phyloP scores from a whole-genome alignment of 2,113 vertebrate species.

The Cheilinus undulatus region DNA sequence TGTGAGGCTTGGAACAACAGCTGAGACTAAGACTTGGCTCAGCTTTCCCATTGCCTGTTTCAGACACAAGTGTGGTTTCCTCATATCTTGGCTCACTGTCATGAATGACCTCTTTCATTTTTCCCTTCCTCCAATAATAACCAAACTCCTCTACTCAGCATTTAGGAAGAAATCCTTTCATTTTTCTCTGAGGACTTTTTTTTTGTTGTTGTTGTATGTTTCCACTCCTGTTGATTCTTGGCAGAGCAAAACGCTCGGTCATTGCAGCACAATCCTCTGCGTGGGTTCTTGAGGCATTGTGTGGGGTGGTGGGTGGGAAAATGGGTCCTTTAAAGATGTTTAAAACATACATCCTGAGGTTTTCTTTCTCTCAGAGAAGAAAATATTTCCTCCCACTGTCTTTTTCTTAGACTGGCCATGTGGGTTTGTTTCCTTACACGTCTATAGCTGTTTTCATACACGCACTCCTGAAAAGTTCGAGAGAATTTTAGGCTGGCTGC shows the following conservation, averaged over 20 bases:
- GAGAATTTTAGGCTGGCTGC: too few species aligned
- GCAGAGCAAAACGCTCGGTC: constrained; percentile 64
- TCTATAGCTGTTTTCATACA: too few species aligned
- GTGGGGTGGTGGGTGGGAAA: constrained; percentile 53
- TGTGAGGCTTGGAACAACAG: constrained; percentile 84
- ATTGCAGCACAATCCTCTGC: constrained; percentile 71
- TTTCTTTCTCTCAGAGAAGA: constrained; percentile 46
- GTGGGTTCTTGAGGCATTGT: constrained; percentile 49
- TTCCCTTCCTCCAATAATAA: constrained; percentile 80
- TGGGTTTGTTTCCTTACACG: constrained; percentile 12
- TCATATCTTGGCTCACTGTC: constrained; percentile 84
- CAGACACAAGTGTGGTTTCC: constrained; percentile 85
- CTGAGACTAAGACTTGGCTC: constrained; percentile 82
- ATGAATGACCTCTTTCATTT: constrained; percentile 85
- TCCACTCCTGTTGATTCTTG: constrained; percentile 76
- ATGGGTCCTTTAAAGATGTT: constrained; percentile 39
- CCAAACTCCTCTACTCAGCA: constrained; percentile 81
- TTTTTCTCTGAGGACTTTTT: constrained; percentile 56
- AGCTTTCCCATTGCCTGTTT: constrained; percentile 73
- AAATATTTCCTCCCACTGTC: constrained; percentile 23
- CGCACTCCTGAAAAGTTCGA: too few species aligned
- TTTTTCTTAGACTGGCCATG: not conserved
- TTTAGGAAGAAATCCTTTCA: constrained; percentile 62
- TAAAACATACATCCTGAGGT: constrained; percentile 45
- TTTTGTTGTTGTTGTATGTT: constrained; percentile 78